Evolutionary conservation across 2,797 vertebrate genomes (phyloP).

Genomic region (Cryptoblepharus egeriae): DNA sequence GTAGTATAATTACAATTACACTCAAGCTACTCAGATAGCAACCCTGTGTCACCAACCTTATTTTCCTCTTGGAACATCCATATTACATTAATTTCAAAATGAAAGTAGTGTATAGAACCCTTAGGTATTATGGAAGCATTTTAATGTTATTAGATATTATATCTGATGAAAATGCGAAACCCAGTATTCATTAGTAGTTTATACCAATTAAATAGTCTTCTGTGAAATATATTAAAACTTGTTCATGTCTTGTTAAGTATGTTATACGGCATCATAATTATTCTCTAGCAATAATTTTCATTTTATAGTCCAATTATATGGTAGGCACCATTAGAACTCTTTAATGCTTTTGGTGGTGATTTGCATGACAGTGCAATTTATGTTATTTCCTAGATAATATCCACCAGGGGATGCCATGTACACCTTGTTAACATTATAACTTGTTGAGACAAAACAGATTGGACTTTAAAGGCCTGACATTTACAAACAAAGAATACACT

Average conservation of each 20-base stretch:
- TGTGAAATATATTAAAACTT: constrained; percentile 8
- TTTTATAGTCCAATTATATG: constrained; percentile 34
- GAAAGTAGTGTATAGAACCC: constrained; percentile 1
- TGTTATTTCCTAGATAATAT: constrained; percentile 20
- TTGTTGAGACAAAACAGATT: constrained; percentile 36
- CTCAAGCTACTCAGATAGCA: no score
- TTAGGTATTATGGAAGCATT: background rate
- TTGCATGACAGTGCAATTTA: constrained; percentile 10
- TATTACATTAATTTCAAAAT: background rate
- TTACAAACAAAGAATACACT: constrained; percentile 22
- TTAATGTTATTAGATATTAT: background rate
- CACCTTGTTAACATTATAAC: constrained; percentile 8
- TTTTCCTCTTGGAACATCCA: background rate
- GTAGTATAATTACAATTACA: no score
- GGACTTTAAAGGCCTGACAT: constrained; percentile 32
- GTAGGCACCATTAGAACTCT: background rate
- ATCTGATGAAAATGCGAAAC: background rate
- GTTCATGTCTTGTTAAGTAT: constrained; percentile 11
- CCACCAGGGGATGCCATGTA: background rate
- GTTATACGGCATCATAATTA: constrained; percentile 24
- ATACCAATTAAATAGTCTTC: background rate
- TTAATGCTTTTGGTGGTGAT: background rate
- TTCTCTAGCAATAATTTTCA: constrained; percentile 19
- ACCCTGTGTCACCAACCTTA: background rate
- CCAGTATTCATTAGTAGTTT: background rate